Percentiles rank a stretch among this genome's conserved stretches.
These are phyloP conservation scores for Colaptes auratus DNA, from an alignment of 2,113 vertebrate species.

Conservation along the genomic window DNA sequence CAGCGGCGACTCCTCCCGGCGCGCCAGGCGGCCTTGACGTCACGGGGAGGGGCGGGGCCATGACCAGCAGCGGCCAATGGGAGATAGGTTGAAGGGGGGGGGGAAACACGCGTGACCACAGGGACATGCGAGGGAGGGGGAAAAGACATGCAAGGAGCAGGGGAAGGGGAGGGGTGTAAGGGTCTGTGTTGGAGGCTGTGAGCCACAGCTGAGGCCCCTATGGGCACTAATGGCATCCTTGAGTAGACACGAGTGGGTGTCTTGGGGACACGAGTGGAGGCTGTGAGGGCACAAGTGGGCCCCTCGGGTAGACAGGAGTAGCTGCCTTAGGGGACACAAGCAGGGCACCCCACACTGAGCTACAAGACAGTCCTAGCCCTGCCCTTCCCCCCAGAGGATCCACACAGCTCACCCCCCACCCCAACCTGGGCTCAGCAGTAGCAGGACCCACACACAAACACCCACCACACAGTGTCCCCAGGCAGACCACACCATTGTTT, in stretches of 20 bases:
- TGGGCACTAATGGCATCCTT: too few relatives aligned
- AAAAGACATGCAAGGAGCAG: neutral
- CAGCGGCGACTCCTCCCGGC: constrained; percentile 20
- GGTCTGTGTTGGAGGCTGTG: neutral
- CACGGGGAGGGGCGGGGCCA: neutral
- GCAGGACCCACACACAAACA: too few relatives aligned
- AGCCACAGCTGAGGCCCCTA: too few relatives aligned
- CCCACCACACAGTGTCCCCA: neutral
- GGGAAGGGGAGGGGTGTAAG: neutral
- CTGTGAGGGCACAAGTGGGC: neutral
- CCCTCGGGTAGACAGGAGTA: neutral
- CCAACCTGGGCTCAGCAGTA: neutral
- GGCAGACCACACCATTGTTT: neutral
- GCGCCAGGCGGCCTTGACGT: neutral
- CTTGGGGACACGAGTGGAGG: neutral
- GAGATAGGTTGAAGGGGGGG: neutral
- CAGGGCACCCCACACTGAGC: too few relatives aligned
- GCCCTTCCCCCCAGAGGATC: too few relatives aligned
- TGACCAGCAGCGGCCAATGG: neutral
- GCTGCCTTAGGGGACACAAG: neutral
- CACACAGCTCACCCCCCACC: too few relatives aligned
- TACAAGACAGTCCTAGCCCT: neutral
- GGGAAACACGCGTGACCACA: neutral
- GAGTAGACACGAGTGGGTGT: neutral
- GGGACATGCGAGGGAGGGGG: neutral